Evolutionary conservation across 1,140 invertebrate species (phyloP).

Genomic region (Drosophila lacteicornis): DNA sequence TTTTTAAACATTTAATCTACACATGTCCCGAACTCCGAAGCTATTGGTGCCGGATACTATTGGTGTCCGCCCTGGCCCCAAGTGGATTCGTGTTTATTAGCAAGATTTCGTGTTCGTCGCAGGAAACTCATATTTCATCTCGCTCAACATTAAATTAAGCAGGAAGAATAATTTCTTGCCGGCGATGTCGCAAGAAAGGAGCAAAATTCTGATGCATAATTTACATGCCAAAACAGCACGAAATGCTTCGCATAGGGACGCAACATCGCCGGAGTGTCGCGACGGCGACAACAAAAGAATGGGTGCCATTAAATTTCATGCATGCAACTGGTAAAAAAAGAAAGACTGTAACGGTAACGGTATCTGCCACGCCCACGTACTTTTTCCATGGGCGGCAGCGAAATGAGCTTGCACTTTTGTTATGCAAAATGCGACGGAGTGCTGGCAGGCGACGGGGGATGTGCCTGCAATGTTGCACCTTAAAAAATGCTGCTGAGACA

Average conservation of each 20-base stretch:
- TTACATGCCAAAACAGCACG: conserved; percentile 80
- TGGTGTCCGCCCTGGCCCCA: background rate
- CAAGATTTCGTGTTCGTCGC: conserved; percentile 25
- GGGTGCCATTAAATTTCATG: conserved; percentile 83
- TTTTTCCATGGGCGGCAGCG: conserved; percentile 45
- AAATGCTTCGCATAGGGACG: conserved; percentile 67
- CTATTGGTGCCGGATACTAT: conserved; percentile 2
- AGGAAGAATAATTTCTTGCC: conserved; percentile 38
- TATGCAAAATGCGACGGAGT: conserved; percentile 60
- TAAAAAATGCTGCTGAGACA: conserved; percentile 79
- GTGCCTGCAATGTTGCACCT: conserved; percentile 78
- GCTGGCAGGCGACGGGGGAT: conserved; percentile 6
- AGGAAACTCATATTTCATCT: conserved; percentile 39
- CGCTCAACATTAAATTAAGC: conserved; percentile 52
- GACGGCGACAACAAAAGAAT: conserved; percentile 79
- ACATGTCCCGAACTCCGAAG: conserved; percentile 13
- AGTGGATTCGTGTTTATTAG: conserved; percentile 32
- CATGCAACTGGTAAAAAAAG: conserved; percentile 72
- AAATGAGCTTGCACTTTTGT: conserved; percentile 83
- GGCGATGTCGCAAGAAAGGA: conserved; percentile 17
- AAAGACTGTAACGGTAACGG: conserved; percentile 11
- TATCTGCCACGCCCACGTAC: conserved; percentile 76
- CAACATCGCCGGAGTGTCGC: conserved; percentile 39
- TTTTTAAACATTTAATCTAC: conserved; percentile 63
- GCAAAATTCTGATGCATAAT: conserved; percentile 69